Conservation (phyloP, 2,888 invertebrate genomes). For the Vesta saturnalis region DNA sequence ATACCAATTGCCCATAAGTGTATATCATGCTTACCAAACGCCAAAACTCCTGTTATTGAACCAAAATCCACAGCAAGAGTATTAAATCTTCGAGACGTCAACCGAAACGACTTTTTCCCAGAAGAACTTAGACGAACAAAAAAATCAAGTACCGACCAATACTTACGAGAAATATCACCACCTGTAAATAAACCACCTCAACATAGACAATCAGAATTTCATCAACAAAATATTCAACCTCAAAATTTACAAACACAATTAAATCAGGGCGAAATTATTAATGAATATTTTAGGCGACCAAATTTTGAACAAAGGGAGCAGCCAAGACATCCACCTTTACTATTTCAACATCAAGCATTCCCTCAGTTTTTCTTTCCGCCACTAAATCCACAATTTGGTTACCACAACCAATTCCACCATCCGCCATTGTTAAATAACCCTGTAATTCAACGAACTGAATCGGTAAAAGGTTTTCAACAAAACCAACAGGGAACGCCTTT, state of each 20-base stretch:
- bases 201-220: conserved; percentile 49
- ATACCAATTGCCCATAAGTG: conserved; percentile 64
- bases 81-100: conserved; percentile 52
- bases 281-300: conserved; percentile 28
- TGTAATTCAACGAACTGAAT: neutral
- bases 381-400: conserved; percentile 27
- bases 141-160: conserved; percentile 22
- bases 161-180: conserved; percentile 17
- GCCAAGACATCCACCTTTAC: conserved; percentile 26
- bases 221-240: conserved; percentile 45
- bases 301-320: conserved; percentile 30
- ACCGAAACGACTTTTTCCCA: conserved; percentile 51
- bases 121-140: conserved; percentile 27
- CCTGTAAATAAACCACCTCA: conserved; percentile 53
- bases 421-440: conserved; percentile 1
- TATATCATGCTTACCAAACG: conserved; percentile 51
- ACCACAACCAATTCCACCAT: conserved; percentile 22
- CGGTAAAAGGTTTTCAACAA: conserved; percentile 19
- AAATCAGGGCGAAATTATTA: conserved; percentile 38
- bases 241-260: conserved; percentile 41
- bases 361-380: conserved; percentile 25
- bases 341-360: conserved; percentile 27
- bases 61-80: conserved; percentile 55
- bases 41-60: conserved; percentile 33
- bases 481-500: conserved; percentile 18